Base-by-base conservation (phyloP, 1,140 invertebrate species). In the Hylyphantes graminicola region DNA sequence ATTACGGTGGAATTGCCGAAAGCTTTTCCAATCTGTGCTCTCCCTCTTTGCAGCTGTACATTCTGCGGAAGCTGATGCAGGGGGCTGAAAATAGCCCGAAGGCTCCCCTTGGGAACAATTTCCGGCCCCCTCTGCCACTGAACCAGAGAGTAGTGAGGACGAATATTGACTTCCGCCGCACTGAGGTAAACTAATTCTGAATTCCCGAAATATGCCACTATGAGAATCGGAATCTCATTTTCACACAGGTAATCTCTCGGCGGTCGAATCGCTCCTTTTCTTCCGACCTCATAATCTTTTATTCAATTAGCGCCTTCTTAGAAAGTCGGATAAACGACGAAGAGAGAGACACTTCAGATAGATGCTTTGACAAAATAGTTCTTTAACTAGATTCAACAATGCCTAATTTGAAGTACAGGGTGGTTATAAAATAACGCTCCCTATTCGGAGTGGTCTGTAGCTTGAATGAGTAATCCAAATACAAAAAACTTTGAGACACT, bases 51-150 rank as follows among this genome's bases (percentile, higher is more conserved):
- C 10, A 67, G 64, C 54, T 65, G 19, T 93, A 94, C 89, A 93
- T 92, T 55, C 90, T 97, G 86, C 91, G 96, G 86, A 92, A 94
- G 86, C 90, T 97, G 88, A 95, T 96, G 93, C 96, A 97, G 90
- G 96, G 96, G 35, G 95, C 95, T 88, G 92, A 92, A 86, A 93
- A 93, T 87, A 93, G 95, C 89, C 94, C 95, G 13, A 96, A 96
- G 91, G 95, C 95, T 73, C 95, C 95, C 19, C 92, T 98, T 87
- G 96, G 95, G 86, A 96, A 97, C 91, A 98, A 98, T 91, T 96
- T 94, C 89, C 92, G 97, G 89, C 96, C 96, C 50, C 93, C 95
- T 7, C 96, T 97, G 89, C 93, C 94, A 53, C 92, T 98, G 54
- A 94, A 98, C 90, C 95, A 97, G 90, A 93, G 97, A 86, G 95